Evolutionary conservation across 2,113 vertebrate genomes (phyloP).

Genomic region (Gobiocypris rarus): DNA sequence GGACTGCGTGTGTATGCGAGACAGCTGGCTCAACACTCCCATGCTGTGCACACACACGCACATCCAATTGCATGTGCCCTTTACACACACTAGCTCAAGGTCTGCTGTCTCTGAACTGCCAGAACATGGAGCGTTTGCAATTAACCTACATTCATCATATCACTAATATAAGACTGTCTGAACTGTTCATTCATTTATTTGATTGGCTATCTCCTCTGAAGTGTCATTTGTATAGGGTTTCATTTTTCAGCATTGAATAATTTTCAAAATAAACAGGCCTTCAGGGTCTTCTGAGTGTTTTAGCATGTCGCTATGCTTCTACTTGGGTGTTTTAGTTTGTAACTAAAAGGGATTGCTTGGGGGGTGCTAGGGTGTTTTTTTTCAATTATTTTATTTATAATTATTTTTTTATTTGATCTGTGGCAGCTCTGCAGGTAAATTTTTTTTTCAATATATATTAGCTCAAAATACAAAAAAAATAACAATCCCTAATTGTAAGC

Average conservation of each 20-base stretch:
- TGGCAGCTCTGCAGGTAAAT: too few species aligned
- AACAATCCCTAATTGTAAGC: not conserved
- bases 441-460: too few species aligned
- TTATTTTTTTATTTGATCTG: too few species aligned
- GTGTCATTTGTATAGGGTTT: not conserved
- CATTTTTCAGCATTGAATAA: not conserved
- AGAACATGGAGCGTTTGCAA: constrained; percentile 10
- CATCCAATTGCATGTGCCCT: constrained; percentile 44
- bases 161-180: constrained; percentile 19
- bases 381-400: too few species aligned
- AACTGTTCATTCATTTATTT: not conserved
- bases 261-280: not conserved
- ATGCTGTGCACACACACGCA: constrained; percentile 50
- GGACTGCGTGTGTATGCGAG: constrained; percentile 39
- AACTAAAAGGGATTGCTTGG: not conserved
- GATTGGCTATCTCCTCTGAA: not conserved
- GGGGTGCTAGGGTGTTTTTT: too few species aligned
- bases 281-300: not conserved
- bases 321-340: not conserved
- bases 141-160: constrained; percentile 24
- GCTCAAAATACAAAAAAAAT: too few species aligned
- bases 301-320: not conserved
- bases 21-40: constrained; percentile 54
- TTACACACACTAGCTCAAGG: constrained; percentile 42
- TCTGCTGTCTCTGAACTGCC: constrained; percentile 28